These are phyloP conservation scores for Lophotriccus pileatus DNA, from an alignment of 2,797 vertebrate species.

Conservation along the genomic window DNA sequence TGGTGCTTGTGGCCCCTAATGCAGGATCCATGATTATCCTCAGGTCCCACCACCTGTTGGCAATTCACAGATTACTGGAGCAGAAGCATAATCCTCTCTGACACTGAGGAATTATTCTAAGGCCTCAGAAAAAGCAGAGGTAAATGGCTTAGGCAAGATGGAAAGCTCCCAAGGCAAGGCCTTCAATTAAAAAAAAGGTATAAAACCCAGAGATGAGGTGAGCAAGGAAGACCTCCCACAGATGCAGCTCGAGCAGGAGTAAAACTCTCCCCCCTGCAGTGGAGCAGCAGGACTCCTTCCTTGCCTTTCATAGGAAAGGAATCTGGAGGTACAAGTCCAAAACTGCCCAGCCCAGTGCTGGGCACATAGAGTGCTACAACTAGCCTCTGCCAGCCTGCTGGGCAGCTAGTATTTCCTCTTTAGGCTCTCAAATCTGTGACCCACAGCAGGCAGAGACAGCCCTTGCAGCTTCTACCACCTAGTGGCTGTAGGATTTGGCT, in stretches of 20 bases:
- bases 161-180: not conserved
- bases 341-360: not conserved
- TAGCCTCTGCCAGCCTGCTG: not conserved
- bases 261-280: not conserved
- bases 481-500: not conserved
- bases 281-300: not conserved
- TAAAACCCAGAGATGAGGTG: not conserved
- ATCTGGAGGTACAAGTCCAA: not conserved
- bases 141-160: not conserved
- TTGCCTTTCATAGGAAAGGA: not conserved
- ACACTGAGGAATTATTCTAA: not conserved
- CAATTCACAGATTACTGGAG: slow-evolving; percentile 10
- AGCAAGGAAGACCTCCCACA: not conserved
- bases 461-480: slow-evolving; percentile 57
- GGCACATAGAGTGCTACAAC: not conserved
- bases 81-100: not conserved
- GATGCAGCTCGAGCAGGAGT: not conserved
- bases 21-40: not conserved
- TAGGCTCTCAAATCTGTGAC: not conserved
- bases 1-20: not conserved
- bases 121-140: not conserved
- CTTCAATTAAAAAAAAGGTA: not conserved
- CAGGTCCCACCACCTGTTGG: slow-evolving; percentile 26
- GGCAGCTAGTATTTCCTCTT: not conserved
- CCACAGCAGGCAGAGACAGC: not conserved